Evolutionary conservation across 2,797 vertebrate genomes (phyloP).

Genomic region (Acanthornis magna): DNA sequence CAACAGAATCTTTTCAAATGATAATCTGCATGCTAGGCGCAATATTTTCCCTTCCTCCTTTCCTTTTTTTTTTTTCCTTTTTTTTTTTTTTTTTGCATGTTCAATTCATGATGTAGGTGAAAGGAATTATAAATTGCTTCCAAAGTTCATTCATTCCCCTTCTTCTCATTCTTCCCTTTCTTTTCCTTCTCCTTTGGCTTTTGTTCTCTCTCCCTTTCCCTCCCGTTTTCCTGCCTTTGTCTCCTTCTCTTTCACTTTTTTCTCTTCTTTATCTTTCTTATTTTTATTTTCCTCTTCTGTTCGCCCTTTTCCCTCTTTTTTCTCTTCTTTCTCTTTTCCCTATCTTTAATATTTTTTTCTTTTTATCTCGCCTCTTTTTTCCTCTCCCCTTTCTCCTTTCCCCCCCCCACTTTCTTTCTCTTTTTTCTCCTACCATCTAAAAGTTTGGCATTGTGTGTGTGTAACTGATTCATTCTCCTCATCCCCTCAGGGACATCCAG

Average conservation of each 20-base stretch:
- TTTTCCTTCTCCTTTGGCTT: background rate
- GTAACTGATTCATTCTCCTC: conserved; percentile 56
- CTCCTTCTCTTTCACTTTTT: background rate
- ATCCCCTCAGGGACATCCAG: conserved; percentile 49
- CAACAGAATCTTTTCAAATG: conserved; percentile 83
- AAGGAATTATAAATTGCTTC: conserved; percentile 55
- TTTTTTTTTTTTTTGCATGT: background rate
- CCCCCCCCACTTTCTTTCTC: too few relatives aligned
- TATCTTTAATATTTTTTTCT: background rate
- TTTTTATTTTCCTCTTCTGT: background rate
- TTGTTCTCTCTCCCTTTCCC: background rate
- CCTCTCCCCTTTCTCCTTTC: fast-evolving
- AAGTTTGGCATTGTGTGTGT: conserved; percentile 31
- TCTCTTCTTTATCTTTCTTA: background rate
- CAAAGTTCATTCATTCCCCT: conserved; percentile 59
- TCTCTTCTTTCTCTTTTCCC: fast-evolving
- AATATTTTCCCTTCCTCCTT: conserved; percentile 30
- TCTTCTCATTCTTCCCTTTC: background rate
- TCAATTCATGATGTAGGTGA: conserved; percentile 47
- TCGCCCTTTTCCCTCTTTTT: background rate
- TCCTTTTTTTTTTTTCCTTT: background rate
- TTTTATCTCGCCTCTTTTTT: fast-evolving
- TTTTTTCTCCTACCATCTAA: background rate
- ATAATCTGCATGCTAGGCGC: conserved; percentile 74
- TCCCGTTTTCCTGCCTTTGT: background rate